Percentiles rank a stretch among this genome's conserved stretches.
Conservation (phyloP, 2,113 vertebrate genomes). For the Pachycephala philippinensis region DNA sequence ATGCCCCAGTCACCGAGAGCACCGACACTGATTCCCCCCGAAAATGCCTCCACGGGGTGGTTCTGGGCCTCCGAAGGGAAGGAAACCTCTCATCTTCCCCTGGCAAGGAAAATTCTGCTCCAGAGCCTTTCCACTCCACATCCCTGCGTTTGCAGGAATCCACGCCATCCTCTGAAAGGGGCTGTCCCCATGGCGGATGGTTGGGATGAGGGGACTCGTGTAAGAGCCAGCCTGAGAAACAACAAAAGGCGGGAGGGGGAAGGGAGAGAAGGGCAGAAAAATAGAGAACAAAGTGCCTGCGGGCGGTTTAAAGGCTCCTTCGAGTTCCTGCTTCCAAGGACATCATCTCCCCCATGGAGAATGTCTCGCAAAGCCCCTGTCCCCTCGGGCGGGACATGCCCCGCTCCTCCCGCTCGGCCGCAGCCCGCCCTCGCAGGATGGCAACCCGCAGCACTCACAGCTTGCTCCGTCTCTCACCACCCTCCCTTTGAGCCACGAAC, state of each 20-base stretch:
- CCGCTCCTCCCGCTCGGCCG: neutral
- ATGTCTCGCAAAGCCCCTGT: neutral
- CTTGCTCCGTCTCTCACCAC: slow-evolving; percentile 62
- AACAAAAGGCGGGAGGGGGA: slow-evolving; percentile 8
- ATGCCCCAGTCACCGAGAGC: neutral
- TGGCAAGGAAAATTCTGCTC: neutral
- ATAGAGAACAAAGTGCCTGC: neutral
- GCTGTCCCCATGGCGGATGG: neutral
- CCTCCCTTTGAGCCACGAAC: slow-evolving; percentile 47
- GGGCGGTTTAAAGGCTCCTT: neutral
- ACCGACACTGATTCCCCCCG: accelerated
- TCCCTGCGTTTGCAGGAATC: neutral
- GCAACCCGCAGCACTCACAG: slow-evolving; percentile 44
- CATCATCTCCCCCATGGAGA: neutral
- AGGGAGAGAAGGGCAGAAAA: neutral
- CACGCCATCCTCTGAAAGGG: neutral
- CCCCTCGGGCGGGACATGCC: neutral
- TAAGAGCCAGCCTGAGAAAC: neutral
- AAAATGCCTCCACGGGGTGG: neutral
- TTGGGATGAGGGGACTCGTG: neutral
- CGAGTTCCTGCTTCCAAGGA: neutral
- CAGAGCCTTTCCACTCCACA: neutral
- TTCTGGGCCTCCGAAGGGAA: neutral
- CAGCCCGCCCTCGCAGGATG: slow-evolving; percentile 16
- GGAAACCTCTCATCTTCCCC: neutral